Evolutionary conservation across 2,113 vertebrate species (phyloP).

Genomic region (Panthera uncia): DNA sequence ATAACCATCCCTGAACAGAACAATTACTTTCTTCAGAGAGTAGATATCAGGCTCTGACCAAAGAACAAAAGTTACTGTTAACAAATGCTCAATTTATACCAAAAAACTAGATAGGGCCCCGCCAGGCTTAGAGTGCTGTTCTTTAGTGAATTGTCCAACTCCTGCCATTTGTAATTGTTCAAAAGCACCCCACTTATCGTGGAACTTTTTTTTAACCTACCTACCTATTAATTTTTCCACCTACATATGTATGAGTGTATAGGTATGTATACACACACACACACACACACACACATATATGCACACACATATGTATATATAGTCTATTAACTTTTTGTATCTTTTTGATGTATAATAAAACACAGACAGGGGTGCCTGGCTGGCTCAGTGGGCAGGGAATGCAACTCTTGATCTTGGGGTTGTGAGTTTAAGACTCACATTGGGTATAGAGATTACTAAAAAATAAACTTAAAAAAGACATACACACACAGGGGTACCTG

Average conservation of each 20-base stretch:
- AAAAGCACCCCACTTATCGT: not conserved
- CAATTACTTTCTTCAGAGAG: not conserved
- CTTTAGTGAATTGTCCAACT: slow-evolving; percentile 15
- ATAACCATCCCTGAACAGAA: not conserved
- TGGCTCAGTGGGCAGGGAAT: not conserved
- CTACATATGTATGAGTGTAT: not conserved
- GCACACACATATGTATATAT: not conserved
- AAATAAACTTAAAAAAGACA: not conserved
- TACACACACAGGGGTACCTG: not conserved
- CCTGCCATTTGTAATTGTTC: slow-evolving; percentile 2
- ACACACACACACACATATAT: rapidly evolving
- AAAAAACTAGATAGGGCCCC: not conserved
- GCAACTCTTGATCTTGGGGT: not conserved
- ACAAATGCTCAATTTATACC: not conserved
- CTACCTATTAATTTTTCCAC: not conserved
- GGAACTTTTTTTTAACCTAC: not conserved
- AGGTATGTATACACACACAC: not conserved
- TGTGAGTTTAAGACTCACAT: not conserved
- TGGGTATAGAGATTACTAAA: not conserved
- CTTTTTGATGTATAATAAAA: not conserved
- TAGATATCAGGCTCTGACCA: not conserved
- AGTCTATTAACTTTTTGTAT: not conserved
- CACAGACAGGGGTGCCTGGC: not conserved
- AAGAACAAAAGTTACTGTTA: not conserved
- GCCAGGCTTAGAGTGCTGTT: not conserved